A percentile compares a stretch with the other conserved stretches of the same genome.
phyloP scores from a whole-genome alignment of 2,888 invertebrate genomes.

The Polymixis lichenea region DNA sequence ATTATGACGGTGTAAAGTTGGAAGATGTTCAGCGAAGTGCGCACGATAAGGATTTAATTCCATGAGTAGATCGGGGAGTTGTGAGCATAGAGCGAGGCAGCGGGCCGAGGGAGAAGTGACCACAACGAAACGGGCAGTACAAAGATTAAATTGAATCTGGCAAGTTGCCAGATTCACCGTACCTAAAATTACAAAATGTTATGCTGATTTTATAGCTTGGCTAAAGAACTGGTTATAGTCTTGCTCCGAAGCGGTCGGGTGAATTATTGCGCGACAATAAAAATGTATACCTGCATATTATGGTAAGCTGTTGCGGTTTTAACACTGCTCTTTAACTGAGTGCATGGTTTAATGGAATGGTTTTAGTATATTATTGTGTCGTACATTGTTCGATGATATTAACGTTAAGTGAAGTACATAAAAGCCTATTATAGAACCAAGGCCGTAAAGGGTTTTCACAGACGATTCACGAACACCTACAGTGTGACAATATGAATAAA shows the following conservation, averaged over 20 bases:
- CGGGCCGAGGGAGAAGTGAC: conserved; percentile 79
- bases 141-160: conserved; percentile 86
- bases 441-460: neutral
- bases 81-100: conserved; percentile 73
- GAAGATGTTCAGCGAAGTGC: conserved; percentile 63
- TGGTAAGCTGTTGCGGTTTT: neutral
- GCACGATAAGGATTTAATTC: conserved; percentile 77
- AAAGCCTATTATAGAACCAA: conserved; percentile 12
- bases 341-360: conserved; percentile 4
- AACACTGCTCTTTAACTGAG: conserved; percentile 6
- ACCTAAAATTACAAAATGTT: conserved; percentile 85
- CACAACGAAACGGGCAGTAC: conserved; percentile 81
- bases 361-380: neutral
- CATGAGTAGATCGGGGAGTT: conserved; percentile 71
- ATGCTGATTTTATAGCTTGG: conserved; percentile 81
- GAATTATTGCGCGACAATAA: conserved; percentile 48
- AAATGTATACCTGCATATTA: conserved; percentile 38
- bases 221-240: conserved; percentile 61
- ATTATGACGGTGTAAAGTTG: conserved; percentile 49
- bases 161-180: conserved; percentile 79
- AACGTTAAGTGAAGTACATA: neutral
- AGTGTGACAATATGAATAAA: neutral
- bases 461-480: neutral
- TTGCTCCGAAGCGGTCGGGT: conserved; percentile 39
- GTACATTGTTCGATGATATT: neutral